Base-by-base conservation (phyloP, 2,888 invertebrate genomes). In the Marronus borbonicus region DNA sequence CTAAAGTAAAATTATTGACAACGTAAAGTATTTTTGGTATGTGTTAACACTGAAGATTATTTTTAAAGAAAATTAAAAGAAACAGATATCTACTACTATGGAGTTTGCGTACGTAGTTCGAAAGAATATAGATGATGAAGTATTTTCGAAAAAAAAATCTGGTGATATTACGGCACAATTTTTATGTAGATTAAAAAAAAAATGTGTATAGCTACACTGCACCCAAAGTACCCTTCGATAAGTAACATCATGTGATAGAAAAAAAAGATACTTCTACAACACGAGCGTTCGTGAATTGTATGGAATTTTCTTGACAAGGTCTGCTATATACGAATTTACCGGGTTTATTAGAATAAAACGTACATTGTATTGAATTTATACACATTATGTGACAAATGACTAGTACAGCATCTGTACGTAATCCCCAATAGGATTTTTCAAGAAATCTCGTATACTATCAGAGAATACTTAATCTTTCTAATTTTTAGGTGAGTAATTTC, bases 151-250 rank as follows among this genome's bases (percentile, higher is more conserved):
- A 44, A 39, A 24, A 24, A 80, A 78, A 77, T 79, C 80, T 81
- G 81, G 83, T 83, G 83, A 83, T 83, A 83, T 80, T 81, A 80
- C 69, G 81, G 82, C 83, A 83, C 83, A 83, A 83, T 81, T 81
- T 81, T 81, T 81, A 81, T 78, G 66, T 81, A 81, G 80, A 79
- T 79, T 77, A 17, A 28, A 76, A 76, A 75, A 60, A 52, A 72
- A 58, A 72, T 72, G 68, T 68, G 72, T 72, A 72, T 72, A 72
- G 72, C 72, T 72, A 55, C 72, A 72, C 31, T 58, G 72, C 72
- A 72, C 72, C 72, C 17, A 58, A 72, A 55, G 39, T 72, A 58
- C 36, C 58, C 72, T 52, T 72, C 72, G 72, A 39, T 72, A 69
- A 28, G 52, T 69, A 72, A 72, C 72, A 72, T 72, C 72, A 72